Percentiles rank a stretch among this genome's conserved stretches.
These are phyloP conservation scores for Cephus pygmeus DNA, from an alignment of 2,888 invertebrate species.

Conservation along the genomic window DNA sequence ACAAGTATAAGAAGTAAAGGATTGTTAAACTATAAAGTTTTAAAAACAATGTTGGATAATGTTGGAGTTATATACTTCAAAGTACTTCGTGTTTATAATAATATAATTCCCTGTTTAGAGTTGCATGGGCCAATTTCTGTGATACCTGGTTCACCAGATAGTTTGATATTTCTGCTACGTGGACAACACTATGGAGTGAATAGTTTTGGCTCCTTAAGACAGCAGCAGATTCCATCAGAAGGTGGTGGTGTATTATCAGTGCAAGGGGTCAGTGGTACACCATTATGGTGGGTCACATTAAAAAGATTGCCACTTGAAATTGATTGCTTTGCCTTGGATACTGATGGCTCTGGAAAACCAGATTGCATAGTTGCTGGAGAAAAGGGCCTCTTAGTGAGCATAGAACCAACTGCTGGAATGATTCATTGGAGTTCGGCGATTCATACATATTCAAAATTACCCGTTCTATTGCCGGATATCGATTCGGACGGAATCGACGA, in stretches of 20 bases:
- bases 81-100: too few relatives aligned
- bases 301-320: conserved; percentile 77
- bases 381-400: conserved; percentile 73
- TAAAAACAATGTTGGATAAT: too few relatives aligned
- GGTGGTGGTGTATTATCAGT: conserved; percentile 78
- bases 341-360: conserved; percentile 76
- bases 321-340: conserved; percentile 80
- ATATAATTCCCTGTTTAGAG: conserved; percentile 49
- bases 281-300: conserved; percentile 80
- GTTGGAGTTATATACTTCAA: too few relatives aligned
- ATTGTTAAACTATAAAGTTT: too few relatives aligned
- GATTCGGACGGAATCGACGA: conserved; percentile 79
- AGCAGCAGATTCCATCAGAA: conserved; percentile 62
- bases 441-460: conserved; percentile 74
- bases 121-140: conserved; percentile 57
- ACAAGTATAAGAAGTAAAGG: too few relatives aligned
- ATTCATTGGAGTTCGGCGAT: conserved; percentile 70
- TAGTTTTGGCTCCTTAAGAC: conserved; percentile 41
- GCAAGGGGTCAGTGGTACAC: conserved; percentile 76
- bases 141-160: conserved; percentile 60
- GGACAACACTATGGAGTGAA: conserved; percentile 64
- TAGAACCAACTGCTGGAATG: conserved; percentile 73
- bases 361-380: conserved; percentile 83
- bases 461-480: conserved; percentile 78
- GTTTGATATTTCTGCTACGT: conserved; percentile 79